phyloP scores from a whole-genome alignment of 2,113 vertebrate species.

The Dinomys branickii region DNA sequence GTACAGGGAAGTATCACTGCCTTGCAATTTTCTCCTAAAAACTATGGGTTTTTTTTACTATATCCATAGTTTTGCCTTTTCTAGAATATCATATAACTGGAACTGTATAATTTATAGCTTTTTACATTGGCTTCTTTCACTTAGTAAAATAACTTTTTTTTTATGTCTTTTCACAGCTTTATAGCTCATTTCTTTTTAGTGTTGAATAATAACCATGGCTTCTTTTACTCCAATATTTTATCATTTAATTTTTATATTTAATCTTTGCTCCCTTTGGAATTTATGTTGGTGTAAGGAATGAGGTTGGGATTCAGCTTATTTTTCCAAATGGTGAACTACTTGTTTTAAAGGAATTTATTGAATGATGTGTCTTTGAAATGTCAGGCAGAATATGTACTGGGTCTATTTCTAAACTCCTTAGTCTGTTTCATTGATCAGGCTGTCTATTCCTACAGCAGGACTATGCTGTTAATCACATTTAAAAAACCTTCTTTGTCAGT shows the following conservation, averaged over 20 bases:
- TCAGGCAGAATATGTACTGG: slow-evolving; percentile 20
- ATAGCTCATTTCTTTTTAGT: slow-evolving; percentile 5
- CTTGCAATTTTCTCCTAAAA: background rate
- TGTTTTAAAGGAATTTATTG: slow-evolving; percentile 52
- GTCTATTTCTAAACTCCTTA: slow-evolving; percentile 46
- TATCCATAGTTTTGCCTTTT: background rate
- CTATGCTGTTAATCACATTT: slow-evolving; percentile 52
- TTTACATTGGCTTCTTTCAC: background rate
- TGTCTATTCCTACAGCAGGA: slow-evolving; percentile 18
- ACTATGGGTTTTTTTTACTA: background rate
- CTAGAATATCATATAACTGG: background rate
- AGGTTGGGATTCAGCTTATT: slow-evolving; percentile 43
- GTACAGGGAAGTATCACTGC: background rate
- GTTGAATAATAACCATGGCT: background rate
- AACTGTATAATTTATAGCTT: background rate
- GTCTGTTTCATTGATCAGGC: slow-evolving; percentile 59
- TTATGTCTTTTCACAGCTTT: background rate
- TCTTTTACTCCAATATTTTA: slow-evolving; percentile 42
- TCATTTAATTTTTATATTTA: slow-evolving; percentile 45
- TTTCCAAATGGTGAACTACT: slow-evolving; percentile 54
- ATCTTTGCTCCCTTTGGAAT: background rate
- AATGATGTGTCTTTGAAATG: slow-evolving; percentile 58
- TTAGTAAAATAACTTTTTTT: background rate
- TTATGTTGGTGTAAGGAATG: slow-evolving; percentile 25
- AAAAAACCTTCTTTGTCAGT: slow-evolving; percentile 31